These are phyloP conservation scores for Smittia aterrima DNA, from an alignment of 2,888 invertebrate genomes.

Conservation along the genomic window DNA sequence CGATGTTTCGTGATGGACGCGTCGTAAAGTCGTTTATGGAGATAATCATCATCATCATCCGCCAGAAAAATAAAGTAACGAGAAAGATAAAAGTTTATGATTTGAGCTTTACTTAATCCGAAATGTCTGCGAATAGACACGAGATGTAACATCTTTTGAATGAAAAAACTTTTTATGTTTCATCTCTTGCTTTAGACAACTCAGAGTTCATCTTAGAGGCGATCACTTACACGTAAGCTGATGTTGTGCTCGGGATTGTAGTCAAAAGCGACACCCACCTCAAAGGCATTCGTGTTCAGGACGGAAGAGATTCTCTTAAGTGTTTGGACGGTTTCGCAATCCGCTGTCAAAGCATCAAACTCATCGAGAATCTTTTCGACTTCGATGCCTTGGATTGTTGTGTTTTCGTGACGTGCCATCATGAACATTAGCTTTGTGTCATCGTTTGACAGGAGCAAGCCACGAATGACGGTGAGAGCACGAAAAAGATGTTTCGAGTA, in stretches of 20 bases:
- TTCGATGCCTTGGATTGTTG: slow-evolving; percentile 48
- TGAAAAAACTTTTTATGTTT: not conserved
- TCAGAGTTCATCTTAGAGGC: not conserved
- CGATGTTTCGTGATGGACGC: slow-evolving; percentile 51
- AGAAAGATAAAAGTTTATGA: not conserved
- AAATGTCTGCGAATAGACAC: too few relatives aligned
- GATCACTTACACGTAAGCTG: slow-evolving; percentile 24
- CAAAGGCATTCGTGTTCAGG: slow-evolving; percentile 54
- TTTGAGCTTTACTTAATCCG: not conserved
- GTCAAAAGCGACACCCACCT: slow-evolving; percentile 46
- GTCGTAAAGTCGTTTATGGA: slow-evolving; percentile 40
- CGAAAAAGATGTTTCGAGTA: slow-evolving; percentile 46
- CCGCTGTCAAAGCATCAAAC: slow-evolving; percentile 52
- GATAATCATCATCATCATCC: slow-evolving; percentile 48
- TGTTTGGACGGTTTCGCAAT: slow-evolving; percentile 49
- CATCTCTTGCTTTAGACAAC: too few relatives aligned
- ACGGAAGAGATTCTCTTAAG: slow-evolving; percentile 51
- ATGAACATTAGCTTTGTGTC: slow-evolving; percentile 50
- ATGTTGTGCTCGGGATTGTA: slow-evolving; percentile 20
- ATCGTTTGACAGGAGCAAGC: slow-evolving; percentile 49
- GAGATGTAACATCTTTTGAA: too few relatives aligned
- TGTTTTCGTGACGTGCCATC: slow-evolving; percentile 52
- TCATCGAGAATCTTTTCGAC: slow-evolving; percentile 45
- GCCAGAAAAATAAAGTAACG: slow-evolving; percentile 37
- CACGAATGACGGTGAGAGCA: slow-evolving; percentile 51